These are phyloP conservation scores for Gambelia wislizenii DNA, from an alignment of 2,797 vertebrate species.

Conservation along the genomic window DNA sequence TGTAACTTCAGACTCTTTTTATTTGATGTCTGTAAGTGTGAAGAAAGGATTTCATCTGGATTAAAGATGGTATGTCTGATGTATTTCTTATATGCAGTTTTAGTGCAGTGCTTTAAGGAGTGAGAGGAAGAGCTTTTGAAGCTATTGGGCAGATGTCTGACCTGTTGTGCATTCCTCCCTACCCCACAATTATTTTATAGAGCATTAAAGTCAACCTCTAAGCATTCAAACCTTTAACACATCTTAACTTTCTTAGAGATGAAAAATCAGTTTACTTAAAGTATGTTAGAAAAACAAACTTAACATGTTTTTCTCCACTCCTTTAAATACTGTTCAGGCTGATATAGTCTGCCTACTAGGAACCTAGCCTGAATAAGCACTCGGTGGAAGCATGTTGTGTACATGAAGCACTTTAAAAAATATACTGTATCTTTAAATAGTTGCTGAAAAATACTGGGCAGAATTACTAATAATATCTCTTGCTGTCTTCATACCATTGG, in stretches of 20 bases:
- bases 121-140: slow-evolving; percentile 68
- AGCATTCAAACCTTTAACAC: slow-evolving; percentile 45
- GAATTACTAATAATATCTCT: neutral
- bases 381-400: slow-evolving; percentile 1
- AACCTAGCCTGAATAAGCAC: neutral
- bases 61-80: slow-evolving; percentile 61
- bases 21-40: slow-evolving; percentile 54
- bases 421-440: neutral
- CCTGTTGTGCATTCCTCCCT: slow-evolving; percentile 54
- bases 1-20: slow-evolving; percentile 51
- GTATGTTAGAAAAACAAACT: slow-evolving; percentile 1
- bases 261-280: slow-evolving; percentile 43
- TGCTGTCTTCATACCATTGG: neutral
- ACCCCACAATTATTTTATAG: slow-evolving; percentile 34
- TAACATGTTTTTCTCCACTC: neutral
- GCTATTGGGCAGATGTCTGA: slow-evolving; percentile 58
- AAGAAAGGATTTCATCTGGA: slow-evolving; percentile 69
- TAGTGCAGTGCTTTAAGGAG: slow-evolving; percentile 44
- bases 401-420: neutral
- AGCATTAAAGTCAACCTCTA: slow-evolving; percentile 43
- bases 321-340: neutral
- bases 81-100: slow-evolving; percentile 59
- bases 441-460: neutral
- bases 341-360: neutral
- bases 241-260: slow-evolving; percentile 39